Conservation (phyloP, 2,797 vertebrate genomes). For the Eupleurogrammus muticus region DNA sequence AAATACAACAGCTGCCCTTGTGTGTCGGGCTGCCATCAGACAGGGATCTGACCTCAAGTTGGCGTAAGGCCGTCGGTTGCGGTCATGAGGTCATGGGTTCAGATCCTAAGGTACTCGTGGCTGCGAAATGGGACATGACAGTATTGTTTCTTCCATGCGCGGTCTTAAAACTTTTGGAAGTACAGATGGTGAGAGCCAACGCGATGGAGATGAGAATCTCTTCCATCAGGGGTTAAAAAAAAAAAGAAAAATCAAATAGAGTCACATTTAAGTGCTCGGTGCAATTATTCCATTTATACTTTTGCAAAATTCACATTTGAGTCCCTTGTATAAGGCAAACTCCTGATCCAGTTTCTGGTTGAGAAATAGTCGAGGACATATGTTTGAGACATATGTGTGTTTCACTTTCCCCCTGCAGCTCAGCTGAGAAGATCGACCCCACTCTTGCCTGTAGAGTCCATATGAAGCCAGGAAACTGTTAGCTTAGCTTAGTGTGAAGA, state of each 20-base stretch:
- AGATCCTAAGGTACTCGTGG: constrained; percentile 33
- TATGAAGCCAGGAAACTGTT: not conserved
- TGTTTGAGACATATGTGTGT: not conserved
- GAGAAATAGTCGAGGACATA: not conserved
- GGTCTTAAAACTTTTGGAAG: constrained; percentile 6
- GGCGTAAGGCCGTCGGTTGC: constrained; percentile 59
- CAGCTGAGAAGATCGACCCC: not conserved
- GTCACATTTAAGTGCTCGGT: not conserved
- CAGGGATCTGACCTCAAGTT: constrained; percentile 64
- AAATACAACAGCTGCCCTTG: constrained; percentile 85
- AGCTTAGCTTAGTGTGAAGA: not conserved
- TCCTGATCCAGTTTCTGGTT: not conserved
- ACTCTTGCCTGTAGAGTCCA: not conserved
- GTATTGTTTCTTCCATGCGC: constrained; percentile 15
- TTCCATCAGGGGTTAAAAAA: constrained; percentile 8
- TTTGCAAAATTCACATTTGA: not conserved
- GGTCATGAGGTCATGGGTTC: constrained; percentile 67
- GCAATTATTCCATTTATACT: not conserved
- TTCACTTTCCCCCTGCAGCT: not conserved
- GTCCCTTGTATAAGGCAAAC: not conserved
- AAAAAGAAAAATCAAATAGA: not conserved
- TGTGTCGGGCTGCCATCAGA: constrained; percentile 65
- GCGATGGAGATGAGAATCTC: not conserved
- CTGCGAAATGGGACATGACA: constrained; percentile 48
- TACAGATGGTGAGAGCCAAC: not conserved